Percentiles rank a stretch among this genome's conserved stretches.
phyloP scores from a whole-genome alignment of 2,888 invertebrate species.

The Acanthacorydalis orientalis region DNA sequence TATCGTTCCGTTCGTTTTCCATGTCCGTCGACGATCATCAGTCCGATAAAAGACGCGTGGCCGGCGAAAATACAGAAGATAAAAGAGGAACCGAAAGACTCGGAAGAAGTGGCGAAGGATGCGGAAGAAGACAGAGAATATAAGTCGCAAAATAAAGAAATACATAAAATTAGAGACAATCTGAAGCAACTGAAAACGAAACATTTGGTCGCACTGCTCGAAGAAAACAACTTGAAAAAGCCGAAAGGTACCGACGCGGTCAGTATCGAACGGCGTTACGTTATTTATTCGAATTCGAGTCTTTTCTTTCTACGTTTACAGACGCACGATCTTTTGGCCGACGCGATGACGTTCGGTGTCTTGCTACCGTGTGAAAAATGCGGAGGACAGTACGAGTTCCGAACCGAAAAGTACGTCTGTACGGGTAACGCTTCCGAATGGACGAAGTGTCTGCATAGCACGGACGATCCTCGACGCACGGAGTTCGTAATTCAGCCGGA shows the following conservation, averaged over 20 bases:
- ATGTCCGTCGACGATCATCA: neutral
- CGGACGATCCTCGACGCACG: slow-evolving; percentile 57
- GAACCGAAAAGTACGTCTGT: slow-evolving; percentile 52
- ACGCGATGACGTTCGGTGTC: slow-evolving; percentile 79
- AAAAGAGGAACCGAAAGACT: slow-evolving; percentile 43
- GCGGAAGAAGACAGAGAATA: slow-evolving; percentile 33
- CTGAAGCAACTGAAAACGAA: slow-evolving; percentile 40
- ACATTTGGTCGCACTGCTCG: slow-evolving; percentile 46
- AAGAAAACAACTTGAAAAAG: slow-evolving; percentile 53
- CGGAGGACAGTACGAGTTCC: slow-evolving; percentile 50
- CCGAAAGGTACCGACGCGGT: slow-evolving; percentile 51
- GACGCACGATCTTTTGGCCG: slow-evolving; percentile 60
- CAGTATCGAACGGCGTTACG: slow-evolving; percentile 17
- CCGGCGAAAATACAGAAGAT: slow-evolving; percentile 49
- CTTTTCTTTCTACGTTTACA: slow-evolving; percentile 29
- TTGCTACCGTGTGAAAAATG: slow-evolving; percentile 66
- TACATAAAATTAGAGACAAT: slow-evolving; percentile 49
- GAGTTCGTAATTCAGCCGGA: no score
- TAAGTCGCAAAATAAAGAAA: slow-evolving; percentile 52
- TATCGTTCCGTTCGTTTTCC: no score
- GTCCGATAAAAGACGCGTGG: slow-evolving; percentile 32
- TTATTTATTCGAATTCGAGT: no score
- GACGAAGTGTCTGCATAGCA: slow-evolving; percentile 66
- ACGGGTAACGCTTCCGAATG: slow-evolving; percentile 61
- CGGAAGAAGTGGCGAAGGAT: no score